Percentiles rank a stretch among this genome's conserved stretches.
phyloP scores from a whole-genome alignment of 2,888 invertebrate genomes.

The Sinohyriopsis cumingii region DNA sequence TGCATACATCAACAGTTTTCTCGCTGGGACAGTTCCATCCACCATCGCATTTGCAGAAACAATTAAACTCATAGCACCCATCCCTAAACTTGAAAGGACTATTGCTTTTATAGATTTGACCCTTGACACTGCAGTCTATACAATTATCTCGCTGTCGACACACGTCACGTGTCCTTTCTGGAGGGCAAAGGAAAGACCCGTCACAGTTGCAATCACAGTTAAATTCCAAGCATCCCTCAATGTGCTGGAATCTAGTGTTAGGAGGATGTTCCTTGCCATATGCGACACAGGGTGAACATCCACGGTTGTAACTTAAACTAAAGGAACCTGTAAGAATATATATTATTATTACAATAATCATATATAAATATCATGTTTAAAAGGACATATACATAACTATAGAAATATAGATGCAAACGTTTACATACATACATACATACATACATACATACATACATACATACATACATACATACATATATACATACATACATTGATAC shows the following conservation, averaged over 20 bases:
- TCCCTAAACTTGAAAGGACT: constrained; percentile 40
- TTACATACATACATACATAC: too few species aligned
- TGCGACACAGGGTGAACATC: constrained; percentile 38
- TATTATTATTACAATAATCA: too few species aligned
- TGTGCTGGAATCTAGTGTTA: constrained; percentile 42
- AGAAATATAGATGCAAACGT: too few species aligned
- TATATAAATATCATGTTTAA: too few species aligned
- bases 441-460: too few species aligned
- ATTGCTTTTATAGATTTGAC: constrained; percentile 28
- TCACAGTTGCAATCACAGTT: constrained; percentile 51
- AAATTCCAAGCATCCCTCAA: constrained; percentile 49
- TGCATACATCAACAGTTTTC: constrained; percentile 32
- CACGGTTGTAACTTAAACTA: too few species aligned
- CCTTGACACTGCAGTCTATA: background rate
- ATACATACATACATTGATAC: too few species aligned
- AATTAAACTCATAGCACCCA: constrained; percentile 48
- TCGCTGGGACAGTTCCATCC: constrained; percentile 48
- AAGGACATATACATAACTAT: too few species aligned
- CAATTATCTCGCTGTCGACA: constrained; percentile 20
- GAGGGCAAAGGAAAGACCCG: constrained; percentile 47
- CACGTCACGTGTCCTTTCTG: constrained; percentile 28
- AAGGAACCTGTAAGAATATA: too few species aligned
- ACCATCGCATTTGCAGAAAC: constrained; percentile 54
- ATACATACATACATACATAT: too few species aligned
- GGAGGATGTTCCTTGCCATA: constrained; percentile 37